Conservation (phyloP, 2,113 vertebrate genomes). For the Gymnogyps californianus region DNA sequence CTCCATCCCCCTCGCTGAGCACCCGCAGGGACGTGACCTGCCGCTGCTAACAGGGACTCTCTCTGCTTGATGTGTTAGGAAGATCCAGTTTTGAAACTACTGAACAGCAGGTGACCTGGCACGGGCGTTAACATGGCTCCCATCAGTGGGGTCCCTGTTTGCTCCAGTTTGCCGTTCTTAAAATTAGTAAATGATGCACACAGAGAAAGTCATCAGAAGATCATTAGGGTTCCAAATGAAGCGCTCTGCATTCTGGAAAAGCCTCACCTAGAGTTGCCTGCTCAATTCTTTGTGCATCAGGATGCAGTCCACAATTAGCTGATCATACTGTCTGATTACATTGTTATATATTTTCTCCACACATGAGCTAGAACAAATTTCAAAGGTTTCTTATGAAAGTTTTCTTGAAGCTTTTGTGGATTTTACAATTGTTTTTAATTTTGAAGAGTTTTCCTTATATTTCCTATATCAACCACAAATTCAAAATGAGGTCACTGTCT, state of each 20-base stretch:
- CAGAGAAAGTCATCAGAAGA: not conserved
- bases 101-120: not conserved
- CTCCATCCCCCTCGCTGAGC: accelerated
- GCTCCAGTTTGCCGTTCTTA: not conserved
- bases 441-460: not conserved
- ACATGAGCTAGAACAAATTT: not conserved
- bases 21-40: not conserved
- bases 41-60: not conserved
- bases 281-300: not conserved
- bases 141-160: not conserved
- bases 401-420: not conserved
- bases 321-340: not conserved
- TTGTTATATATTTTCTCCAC: not conserved
- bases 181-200: not conserved
- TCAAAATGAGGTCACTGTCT: not conserved
- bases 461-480: not conserved
- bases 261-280: not conserved
- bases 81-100: not conserved
- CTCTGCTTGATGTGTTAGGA: not conserved
- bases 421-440: not conserved
- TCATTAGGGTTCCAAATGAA: not conserved
- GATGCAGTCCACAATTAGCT: not conserved
- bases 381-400: not conserved
- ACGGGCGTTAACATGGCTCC: accelerated
- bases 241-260: not conserved